Percentiles rank a stretch among this genome's conserved stretches.
These are phyloP conservation scores for Neosalanx taihuensis DNA, from an alignment of 2,797 vertebrate genomes.

Conservation along the genomic window DNA sequence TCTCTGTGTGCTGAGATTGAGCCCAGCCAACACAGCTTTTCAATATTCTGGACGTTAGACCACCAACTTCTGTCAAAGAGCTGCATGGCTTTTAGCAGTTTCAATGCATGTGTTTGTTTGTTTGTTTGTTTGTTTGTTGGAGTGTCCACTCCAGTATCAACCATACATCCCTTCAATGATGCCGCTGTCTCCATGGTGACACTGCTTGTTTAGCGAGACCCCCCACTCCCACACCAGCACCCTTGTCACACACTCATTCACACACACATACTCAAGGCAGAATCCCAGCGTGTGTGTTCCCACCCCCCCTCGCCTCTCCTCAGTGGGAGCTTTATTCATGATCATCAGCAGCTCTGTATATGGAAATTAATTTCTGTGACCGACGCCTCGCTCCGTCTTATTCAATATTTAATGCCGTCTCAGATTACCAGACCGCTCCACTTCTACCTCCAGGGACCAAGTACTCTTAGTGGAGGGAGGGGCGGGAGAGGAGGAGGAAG, in stretches of 20 bases:
- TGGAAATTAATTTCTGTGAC: constrained; percentile 61
- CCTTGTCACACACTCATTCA: constrained; percentile 19
- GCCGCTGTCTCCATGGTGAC: constrained; percentile 73
- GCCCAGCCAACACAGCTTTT: no score
- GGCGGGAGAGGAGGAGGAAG: not conserved
- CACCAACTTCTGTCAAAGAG: not conserved
- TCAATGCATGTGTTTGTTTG: constrained; percentile 8
- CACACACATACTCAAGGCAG: constrained; percentile 23
- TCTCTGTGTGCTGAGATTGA: not conserved
- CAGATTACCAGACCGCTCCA: constrained; percentile 60
- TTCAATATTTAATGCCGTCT: constrained; percentile 65
- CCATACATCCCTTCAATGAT: constrained; percentile 30
- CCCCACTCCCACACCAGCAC: constrained; percentile 11
- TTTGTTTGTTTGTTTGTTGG: constrained; percentile 15
- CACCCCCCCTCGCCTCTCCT: not conserved
- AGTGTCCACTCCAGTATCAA: constrained; percentile 34
- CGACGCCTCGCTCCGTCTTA: constrained; percentile 48
- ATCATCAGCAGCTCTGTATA: constrained; percentile 36
- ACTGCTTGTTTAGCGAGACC: constrained; percentile 29
- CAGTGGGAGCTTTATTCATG: constrained; percentile 42
- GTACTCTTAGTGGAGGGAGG: constrained; percentile 23
- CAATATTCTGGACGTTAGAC: no score
- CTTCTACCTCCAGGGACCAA: constrained; percentile 34
- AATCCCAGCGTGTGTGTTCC: constrained; percentile 34
- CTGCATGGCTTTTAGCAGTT: not conserved